Conservation (phyloP, 2,888 invertebrate genomes). For the Cheiracanthium punctorium region DNA sequence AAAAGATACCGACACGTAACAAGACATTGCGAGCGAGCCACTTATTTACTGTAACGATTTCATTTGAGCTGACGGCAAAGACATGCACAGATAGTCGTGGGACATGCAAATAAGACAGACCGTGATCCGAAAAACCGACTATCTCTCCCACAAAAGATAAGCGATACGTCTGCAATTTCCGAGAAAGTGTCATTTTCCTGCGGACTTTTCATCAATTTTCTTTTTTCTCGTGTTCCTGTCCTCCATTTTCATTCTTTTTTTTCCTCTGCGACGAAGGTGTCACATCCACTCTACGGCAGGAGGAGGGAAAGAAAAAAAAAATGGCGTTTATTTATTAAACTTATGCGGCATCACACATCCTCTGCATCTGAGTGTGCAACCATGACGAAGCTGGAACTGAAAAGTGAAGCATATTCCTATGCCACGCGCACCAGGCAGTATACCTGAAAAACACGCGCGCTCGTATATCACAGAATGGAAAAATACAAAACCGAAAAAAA, state of each 20-base stretch:
- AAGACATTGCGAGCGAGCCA: no score
- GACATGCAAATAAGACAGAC: no score
- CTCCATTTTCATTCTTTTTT: no score
- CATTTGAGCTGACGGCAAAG: no score
- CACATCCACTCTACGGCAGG: neutral
- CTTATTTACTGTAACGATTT: no score
- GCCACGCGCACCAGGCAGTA: no score
- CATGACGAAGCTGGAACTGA: slow-evolving; percentile 34
- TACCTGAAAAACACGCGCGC: slow-evolving; percentile 31
- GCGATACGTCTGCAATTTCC: neutral
- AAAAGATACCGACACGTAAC: no score
- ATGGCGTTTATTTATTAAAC: slow-evolving; percentile 54
- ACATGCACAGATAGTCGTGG: no score
- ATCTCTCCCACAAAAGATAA: no score
- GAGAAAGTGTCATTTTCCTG: neutral
- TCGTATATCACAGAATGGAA: slow-evolving; percentile 13
- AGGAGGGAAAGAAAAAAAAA: neutral
- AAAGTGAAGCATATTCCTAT: neutral
- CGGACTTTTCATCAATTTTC: neutral
- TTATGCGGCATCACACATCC: slow-evolving; percentile 58
- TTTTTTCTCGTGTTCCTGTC: no score
- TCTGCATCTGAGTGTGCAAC: slow-evolving; percentile 51
- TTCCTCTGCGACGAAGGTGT: neutral
- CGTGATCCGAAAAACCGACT: no score
- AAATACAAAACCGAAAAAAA: neutral